Percentiles rank a stretch among this genome's conserved stretches.
These are phyloP conservation scores for Caenorhabditis zanzibari DNA, from an alignment of 2,888 invertebrate genomes.

Conservation along the genomic window DNA sequence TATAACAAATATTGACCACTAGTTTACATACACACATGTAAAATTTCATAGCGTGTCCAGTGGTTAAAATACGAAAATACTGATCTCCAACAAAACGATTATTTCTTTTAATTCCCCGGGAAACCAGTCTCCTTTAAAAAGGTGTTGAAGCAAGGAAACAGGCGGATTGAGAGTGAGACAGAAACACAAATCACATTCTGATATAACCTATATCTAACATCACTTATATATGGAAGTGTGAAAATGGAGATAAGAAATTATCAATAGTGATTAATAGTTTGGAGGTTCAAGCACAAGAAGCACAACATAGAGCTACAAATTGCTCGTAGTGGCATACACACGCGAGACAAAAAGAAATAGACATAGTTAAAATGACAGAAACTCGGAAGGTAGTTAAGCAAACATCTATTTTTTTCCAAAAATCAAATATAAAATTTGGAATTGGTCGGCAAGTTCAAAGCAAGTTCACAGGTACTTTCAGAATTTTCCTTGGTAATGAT, in stretches of 20 bases:
- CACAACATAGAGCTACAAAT: constrained; percentile 19
- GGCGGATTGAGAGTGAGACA: constrained; percentile 6
- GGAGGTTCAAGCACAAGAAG: constrained; percentile 4
- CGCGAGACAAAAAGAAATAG: constrained; percentile 12
- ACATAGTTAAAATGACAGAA: constrained; percentile 4
- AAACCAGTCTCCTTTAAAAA: constrained; percentile 34
- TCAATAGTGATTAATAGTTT: constrained; percentile 9
- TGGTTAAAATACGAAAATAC: constrained; percentile 32
- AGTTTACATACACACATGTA: background rate
- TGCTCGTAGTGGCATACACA: background rate
- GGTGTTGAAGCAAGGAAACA: constrained; percentile 22
- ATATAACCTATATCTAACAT: constrained; percentile 15
- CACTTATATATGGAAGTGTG: constrained; percentile 21
- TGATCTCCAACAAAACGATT: constrained; percentile 23
- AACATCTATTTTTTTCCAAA: constrained; percentile 3
- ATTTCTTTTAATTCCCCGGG: constrained; percentile 1
- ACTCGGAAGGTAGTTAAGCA: background rate
- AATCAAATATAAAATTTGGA: constrained; percentile 2
- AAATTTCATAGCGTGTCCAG: background rate
- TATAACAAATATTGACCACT: constrained; percentile 3
- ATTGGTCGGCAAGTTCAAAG: constrained; percentile 28
- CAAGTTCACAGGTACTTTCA: background rate
- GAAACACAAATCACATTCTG: constrained; percentile 40
- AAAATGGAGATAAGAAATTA: constrained; percentile 19
- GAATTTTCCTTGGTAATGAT: background rate